phyloP scores from a whole-genome alignment of 2,113 vertebrate genomes.

The Phylloscopus trochilus region DNA sequence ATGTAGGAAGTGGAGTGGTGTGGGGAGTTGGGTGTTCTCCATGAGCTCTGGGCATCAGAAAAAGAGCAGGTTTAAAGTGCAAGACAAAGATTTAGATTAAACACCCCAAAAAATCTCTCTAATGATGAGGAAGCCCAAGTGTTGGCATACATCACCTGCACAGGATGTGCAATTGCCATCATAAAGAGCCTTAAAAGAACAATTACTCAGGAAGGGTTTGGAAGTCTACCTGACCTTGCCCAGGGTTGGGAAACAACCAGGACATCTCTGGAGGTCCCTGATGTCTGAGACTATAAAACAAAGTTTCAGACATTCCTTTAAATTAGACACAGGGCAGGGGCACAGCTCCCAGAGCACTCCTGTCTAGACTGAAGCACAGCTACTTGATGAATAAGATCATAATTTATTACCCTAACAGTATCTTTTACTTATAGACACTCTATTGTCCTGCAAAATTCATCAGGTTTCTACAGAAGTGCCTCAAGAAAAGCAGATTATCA shows the following conservation, averaged over 20 bases:
- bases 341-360: neutral
- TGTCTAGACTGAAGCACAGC: neutral
- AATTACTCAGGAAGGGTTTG: neutral
- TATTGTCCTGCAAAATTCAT: neutral
- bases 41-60: neutral
- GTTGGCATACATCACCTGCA: rapidly evolving
- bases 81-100: neutral
- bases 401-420: neutral
- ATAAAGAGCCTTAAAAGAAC: neutral
- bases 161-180: neutral
- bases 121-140: neutral
- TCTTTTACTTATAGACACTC: neutral
- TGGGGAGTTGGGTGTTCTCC: neutral
- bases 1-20: neutral
- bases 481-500: neutral
- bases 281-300: neutral
- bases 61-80: neutral
- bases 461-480: neutral
- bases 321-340: neutral
- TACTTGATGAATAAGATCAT: neutral
- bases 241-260: rapidly evolving
- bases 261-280: neutral
- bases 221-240: neutral
- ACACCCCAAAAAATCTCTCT: neutral
- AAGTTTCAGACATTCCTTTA: neutral